phyloP scores from a whole-genome alignment of 2,888 invertebrate species.

The Apocheima hispidaria region DNA sequence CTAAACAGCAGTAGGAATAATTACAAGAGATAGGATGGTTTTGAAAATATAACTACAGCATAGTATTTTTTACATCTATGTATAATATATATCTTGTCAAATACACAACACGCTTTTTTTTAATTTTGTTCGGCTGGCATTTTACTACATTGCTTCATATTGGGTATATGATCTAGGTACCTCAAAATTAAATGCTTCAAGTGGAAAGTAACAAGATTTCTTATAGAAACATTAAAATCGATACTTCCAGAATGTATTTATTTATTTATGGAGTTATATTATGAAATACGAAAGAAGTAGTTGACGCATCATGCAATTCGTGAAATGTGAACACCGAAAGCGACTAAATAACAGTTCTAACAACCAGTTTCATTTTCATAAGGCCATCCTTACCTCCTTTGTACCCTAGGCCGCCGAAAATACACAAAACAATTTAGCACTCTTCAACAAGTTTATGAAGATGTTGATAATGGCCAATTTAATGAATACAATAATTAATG shows the following conservation, averaged over 20 bases:
- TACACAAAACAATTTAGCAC: conserved; percentile 25
- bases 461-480: neutral
- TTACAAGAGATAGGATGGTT: no score
- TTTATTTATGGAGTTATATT: neutral
- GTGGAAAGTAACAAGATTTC: neutral
- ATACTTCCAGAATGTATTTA: no score
- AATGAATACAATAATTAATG: neutral
- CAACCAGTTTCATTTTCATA: neutral
- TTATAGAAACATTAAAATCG: neutral
- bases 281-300: no score
- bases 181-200: neutral
- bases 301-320: neutral
- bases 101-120: no score
- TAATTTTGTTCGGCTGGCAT: no score
- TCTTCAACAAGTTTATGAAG: conserved; percentile 5
- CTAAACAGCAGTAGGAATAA: no score
- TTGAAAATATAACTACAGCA: no score
- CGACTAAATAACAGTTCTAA: conserved; percentile 5
- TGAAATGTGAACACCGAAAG: conserved; percentile 11
- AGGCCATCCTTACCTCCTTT: conserved; percentile 29
- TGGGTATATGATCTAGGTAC: no score
- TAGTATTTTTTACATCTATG: no score
- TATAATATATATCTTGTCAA: no score
- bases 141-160: no score
- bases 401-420: conserved; percentile 29